Conservation (phyloP, 2,888 invertebrate genomes). For the Melanostoma scalare region DNA sequence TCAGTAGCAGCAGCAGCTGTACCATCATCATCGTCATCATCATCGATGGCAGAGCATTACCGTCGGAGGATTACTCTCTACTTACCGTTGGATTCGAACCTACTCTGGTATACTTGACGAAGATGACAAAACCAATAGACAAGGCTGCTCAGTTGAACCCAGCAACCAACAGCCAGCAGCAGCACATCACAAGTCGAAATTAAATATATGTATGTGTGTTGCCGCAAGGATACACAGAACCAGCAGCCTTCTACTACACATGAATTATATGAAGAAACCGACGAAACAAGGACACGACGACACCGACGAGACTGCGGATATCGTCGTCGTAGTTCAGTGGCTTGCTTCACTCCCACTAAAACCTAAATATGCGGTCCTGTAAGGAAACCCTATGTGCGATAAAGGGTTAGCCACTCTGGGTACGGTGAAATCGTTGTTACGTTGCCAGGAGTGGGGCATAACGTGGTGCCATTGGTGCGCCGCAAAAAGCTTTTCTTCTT, state of each 20-base stretch:
- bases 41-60: slow-evolving; percentile 57
- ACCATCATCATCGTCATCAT: slow-evolving; percentile 36
- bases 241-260: slow-evolving; percentile 42
- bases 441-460: slow-evolving; percentile 79
- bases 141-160: slow-evolving; percentile 19
- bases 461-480: slow-evolving; percentile 83
- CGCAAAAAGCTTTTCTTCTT: slow-evolving; percentile 82
- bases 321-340: slow-evolving; percentile 81
- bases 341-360: slow-evolving; percentile 81
- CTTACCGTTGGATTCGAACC: slow-evolving; percentile 32
- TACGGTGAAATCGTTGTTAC: slow-evolving; percentile 72
- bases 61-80: slow-evolving; percentile 36
- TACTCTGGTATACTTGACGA: slow-evolving; percentile 34
- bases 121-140: slow-evolving; percentile 41
- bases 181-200: slow-evolving; percentile 50
- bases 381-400: slow-evolving; percentile 83
- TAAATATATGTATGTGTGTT: slow-evolving; percentile 47
- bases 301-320: slow-evolving; percentile 77
- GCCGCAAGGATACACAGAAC: slow-evolving; percentile 29
- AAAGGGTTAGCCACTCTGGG: slow-evolving; percentile 83
- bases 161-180: not conserved
- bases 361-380: slow-evolving; percentile 83
- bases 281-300: slow-evolving; percentile 46
- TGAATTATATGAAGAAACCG: slow-evolving; percentile 37
- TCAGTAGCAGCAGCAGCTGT: slow-evolving; percentile 9